phyloP scores from a whole-genome alignment of 2,797 vertebrate genomes.

The Jordanella pulchra region DNA sequence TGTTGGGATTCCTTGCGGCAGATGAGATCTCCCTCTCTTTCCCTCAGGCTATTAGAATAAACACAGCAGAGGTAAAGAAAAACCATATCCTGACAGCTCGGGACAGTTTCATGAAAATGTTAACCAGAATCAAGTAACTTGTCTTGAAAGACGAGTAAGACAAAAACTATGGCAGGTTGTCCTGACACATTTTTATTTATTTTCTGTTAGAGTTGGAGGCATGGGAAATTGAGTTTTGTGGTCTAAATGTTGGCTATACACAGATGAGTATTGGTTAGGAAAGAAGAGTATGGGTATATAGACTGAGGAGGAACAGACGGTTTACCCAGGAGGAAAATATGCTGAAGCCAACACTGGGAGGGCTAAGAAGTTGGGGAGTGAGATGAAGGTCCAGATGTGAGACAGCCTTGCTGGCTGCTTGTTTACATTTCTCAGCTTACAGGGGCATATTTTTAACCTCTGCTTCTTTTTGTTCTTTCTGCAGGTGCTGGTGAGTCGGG shows the following conservation, averaged over 20 bases:
- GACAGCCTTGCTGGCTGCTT: conserved; percentile 49
- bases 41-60: conserved; percentile 58
- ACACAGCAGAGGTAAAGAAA: conserved; percentile 60
- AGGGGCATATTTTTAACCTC: conserved; percentile 77
- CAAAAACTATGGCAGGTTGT: not conserved
- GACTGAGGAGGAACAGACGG: conserved; percentile 20
- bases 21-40: conserved; percentile 53
- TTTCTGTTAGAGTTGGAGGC: not conserved
- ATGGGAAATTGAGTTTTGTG: conserved; percentile 1
- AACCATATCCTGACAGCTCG: conserved; percentile 47
- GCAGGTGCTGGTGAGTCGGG: conserved; percentile 87
- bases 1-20: conserved; percentile 64
- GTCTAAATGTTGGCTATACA: conserved; percentile 16
- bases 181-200: conserved; percentile 10
- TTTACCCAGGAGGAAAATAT: conserved; percentile 23
- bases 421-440: conserved; percentile 70
- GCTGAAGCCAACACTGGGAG: conserved; percentile 25
- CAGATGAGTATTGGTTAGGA: conserved; percentile 12
- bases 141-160: not conserved
- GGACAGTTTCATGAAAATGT: conserved; percentile 51
- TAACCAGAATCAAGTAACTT: conserved; percentile 36
- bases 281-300: conserved; percentile 1
- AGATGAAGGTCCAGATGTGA: conserved; percentile 68
- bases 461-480: conserved; percentile 75
- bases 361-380: conserved; percentile 13